Percentiles rank a stretch among this genome's conserved stretches.
These are phyloP conservation scores for Onychomys torridus DNA, from an alignment of 2,797 vertebrate species.

Conservation along the genomic window DNA sequence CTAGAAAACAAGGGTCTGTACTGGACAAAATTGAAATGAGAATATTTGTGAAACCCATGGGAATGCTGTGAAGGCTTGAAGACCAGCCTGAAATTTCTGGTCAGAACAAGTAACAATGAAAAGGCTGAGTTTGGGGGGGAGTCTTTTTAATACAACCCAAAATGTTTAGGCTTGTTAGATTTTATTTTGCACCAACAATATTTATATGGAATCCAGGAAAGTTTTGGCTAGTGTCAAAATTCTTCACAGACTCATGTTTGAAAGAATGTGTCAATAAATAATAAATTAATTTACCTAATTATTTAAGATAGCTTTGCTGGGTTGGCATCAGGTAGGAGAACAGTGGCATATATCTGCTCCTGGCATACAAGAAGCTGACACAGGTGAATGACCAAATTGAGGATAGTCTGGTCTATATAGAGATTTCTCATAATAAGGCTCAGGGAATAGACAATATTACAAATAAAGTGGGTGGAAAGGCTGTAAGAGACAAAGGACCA, in stretches of 20 bases:
- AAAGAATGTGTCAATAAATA: background rate
- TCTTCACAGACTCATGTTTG: background rate
- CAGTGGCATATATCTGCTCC: background rate
- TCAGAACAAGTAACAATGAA: background rate
- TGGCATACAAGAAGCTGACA: background rate
- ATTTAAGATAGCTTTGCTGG: background rate
- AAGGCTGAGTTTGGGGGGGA: background rate
- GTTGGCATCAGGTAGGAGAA: too few relatives aligned
- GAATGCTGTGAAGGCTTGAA: background rate
- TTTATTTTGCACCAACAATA: constrained; percentile 30
- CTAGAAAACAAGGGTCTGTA: background rate
- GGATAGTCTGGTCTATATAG: background rate
- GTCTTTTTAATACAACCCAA: background rate
- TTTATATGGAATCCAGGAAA: background rate
- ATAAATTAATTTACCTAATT: background rate
- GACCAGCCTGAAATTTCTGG: background rate
- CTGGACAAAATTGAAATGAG: background rate
- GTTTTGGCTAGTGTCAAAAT: background rate
- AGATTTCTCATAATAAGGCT: background rate
- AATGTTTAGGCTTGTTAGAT: background rate
- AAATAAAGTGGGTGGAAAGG: background rate
- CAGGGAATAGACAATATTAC: background rate
- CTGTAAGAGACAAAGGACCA: background rate
- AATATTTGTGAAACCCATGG: background rate
- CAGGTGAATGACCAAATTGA: background rate